These are phyloP conservation scores for Schizopygopsis pylzovi DNA, from an alignment of 2,797 vertebrate species.

Conservation along the genomic window DNA sequence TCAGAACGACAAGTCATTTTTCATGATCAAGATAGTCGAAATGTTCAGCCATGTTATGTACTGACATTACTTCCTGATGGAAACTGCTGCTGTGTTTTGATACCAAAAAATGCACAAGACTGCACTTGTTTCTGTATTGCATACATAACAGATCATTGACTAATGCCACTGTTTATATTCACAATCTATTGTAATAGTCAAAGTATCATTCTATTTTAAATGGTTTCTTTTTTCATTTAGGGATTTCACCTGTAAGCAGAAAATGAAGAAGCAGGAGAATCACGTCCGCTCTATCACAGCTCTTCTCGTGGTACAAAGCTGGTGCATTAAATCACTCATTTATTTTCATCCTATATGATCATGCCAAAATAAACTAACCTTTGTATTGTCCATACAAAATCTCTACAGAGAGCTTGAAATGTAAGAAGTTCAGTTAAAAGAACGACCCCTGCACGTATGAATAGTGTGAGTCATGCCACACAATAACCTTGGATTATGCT, in stretches of 20 bases:
- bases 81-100: neutral
- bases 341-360: neutral
- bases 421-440: no score
- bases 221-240: neutral
- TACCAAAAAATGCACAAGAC: no score
- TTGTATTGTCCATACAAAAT: neutral
- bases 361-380: neutral
- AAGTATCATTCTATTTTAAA: neutral
- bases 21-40: no score
- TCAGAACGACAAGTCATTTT: no score
- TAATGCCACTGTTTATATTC: neutral
- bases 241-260: neutral
- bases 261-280: neutral
- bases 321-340: neutral
- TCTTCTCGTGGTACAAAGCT: neutral
- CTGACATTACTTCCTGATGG: neutral
- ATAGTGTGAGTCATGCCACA: no score
- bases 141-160: neutral
- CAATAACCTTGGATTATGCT: no score
- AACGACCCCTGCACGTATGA: no score
- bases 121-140: no score
- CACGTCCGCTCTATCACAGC: neutral
- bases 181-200: neutral
- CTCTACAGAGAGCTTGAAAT: no score
- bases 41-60: neutral